Percentiles rank a stretch among this genome's conserved stretches.
Conservation (phyloP, 2,113 vertebrate genomes). For the Gambusia affinis region DNA sequence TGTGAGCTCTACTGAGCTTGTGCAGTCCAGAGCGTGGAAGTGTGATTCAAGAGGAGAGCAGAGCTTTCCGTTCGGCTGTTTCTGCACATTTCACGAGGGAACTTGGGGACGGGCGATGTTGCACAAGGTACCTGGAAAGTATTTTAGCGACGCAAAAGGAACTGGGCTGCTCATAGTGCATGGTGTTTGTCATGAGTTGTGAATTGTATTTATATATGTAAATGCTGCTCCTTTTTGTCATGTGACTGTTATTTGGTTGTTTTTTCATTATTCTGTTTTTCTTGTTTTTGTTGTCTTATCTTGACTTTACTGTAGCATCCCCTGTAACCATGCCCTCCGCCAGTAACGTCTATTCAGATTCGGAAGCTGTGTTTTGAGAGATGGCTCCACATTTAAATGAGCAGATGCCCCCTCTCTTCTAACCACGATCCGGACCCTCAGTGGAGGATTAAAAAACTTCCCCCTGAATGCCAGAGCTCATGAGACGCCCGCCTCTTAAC, state of each 20-base stretch:
- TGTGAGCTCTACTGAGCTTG: neutral
- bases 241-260: constrained; percentile 16
- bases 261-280: constrained; percentile 13
- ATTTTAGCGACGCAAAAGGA: constrained; percentile 58
- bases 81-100: constrained; percentile 30
- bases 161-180: constrained; percentile 48
- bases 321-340: constrained; percentile 18
- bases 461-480: constrained; percentile 46
- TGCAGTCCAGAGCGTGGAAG: constrained; percentile 4
- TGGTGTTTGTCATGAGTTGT: constrained; percentile 41
- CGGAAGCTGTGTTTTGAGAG: constrained; percentile 52
- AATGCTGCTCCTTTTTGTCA: constrained; percentile 64
- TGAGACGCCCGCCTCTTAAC: constrained; percentile 26
- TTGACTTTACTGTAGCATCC: constrained; percentile 44
- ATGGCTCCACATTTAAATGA: constrained; percentile 53
- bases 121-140: constrained; percentile 71
- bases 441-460: constrained; percentile 61
- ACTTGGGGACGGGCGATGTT: constrained; percentile 19
- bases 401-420: constrained; percentile 63
- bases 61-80: constrained; percentile 59
- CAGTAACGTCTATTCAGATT: constrained; percentile 44
- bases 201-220: constrained; percentile 71
- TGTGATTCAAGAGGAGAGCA: constrained; percentile 58
- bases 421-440: constrained; percentile 50
- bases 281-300: constrained; percentile 32